Evolutionary conservation across 2,888 invertebrate species (phyloP).

Genomic region (Quadriops clusia): DNA sequence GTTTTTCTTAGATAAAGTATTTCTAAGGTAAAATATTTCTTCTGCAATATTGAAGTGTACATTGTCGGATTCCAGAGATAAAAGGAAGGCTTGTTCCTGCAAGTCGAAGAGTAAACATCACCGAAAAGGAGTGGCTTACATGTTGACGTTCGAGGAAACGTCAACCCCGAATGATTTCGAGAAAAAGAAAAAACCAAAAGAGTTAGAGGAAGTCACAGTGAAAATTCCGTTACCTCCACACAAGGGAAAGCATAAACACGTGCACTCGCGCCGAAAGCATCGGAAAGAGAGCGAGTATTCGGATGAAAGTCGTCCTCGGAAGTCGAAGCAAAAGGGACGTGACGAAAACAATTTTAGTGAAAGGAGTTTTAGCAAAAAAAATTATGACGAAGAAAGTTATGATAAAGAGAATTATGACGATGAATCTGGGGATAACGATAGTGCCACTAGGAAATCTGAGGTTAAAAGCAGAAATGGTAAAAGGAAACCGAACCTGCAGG

Average conservation of each 20-base stretch:
- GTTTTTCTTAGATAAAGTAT: too few species aligned
- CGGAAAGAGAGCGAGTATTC: too few species aligned
- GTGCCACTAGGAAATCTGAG: slow-evolving; percentile 7
- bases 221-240: slow-evolving; percentile 20
- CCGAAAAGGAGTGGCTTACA: slow-evolving; percentile 17
- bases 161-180: slow-evolving; percentile 9
- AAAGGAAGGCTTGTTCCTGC: too few species aligned
- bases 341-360: slow-evolving; percentile 5
- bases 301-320: too few species aligned
- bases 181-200: slow-evolving; percentile 14
- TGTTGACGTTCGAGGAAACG: slow-evolving; percentile 15
- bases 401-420: slow-evolving; percentile 12
- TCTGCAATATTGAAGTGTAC: too few species aligned
- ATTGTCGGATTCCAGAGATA: too few species aligned
- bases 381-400: slow-evolving; percentile 14
- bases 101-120: too few species aligned
- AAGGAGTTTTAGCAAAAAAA: slow-evolving; percentile 8
- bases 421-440: slow-evolving; percentile 3
- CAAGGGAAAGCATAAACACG: slow-evolving; percentile 16
- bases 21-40: too few species aligned
- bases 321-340: slow-evolving; percentile 1
- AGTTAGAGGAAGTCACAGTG: slow-evolving; percentile 24
- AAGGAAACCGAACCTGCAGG: slow-evolving; percentile 19
- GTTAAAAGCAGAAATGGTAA: slow-evolving; percentile 8
- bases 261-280: too few species aligned